Conservation (phyloP, 1,140 invertebrate genomes). For the Heliconius eleuchia region DNA sequence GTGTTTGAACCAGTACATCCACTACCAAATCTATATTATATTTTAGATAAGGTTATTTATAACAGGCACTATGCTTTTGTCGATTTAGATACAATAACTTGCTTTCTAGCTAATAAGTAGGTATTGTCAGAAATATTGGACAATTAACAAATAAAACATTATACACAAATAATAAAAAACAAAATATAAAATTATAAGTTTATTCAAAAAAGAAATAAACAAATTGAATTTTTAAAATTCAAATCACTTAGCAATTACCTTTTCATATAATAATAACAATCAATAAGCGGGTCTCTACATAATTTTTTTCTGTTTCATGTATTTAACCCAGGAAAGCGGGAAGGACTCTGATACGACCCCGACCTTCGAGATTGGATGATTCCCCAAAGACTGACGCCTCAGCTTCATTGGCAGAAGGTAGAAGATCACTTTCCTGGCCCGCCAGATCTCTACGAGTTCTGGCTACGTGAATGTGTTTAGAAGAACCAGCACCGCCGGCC, state of each 20-base stretch:
- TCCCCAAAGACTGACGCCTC: conserved; percentile 65
- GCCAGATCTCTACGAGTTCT: conserved; percentile 55
- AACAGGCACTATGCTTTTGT: no score
- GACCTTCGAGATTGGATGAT: conserved; percentile 54
- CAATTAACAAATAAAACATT: background rate
- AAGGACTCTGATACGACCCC: conserved; percentile 67
- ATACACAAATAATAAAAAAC: background rate
- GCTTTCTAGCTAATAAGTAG: background rate
- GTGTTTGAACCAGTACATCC: no score
- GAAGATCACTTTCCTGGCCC: conserved; percentile 66
- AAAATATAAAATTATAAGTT: conserved; percentile 9
- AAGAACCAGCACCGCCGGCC: conserved; percentile 60
- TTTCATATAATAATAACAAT: background rate
- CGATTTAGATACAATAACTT: no score
- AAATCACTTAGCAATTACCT: background rate
- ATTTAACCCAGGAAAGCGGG: conserved; percentile 67
- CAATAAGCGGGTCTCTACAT: background rate
- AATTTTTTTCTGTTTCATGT: background rate
- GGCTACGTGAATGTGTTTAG: conserved; percentile 43
- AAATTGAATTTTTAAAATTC: background rate
- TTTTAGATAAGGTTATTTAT: no score
- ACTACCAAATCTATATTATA: no score
- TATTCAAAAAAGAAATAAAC: conserved; percentile 10
- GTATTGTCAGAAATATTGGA: background rate
- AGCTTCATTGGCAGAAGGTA: conserved; percentile 59